A percentile compares a stretch with the other conserved stretches of the same genome.
phyloP scores from a whole-genome alignment of 2,113 vertebrate genomes.

The Rissa tridactyla region DNA sequence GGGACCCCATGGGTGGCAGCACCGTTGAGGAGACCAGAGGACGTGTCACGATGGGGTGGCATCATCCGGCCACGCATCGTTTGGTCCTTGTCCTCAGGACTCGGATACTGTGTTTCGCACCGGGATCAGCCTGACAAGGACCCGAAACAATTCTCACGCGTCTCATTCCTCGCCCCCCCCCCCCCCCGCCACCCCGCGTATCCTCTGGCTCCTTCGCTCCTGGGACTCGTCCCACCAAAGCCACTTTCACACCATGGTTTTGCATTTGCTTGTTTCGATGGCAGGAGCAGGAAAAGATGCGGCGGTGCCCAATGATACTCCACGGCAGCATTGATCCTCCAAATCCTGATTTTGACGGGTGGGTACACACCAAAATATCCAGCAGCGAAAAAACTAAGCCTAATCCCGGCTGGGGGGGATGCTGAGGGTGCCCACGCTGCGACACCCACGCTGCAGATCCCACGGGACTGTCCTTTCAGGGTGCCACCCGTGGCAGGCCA shows the following conservation, averaged over 20 bases:
- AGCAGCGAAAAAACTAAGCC: neutral
- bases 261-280: neutral
- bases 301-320: neutral
- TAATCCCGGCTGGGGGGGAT: neutral
- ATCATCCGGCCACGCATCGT: fast-evolving
- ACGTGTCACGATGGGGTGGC: neutral
- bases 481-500: neutral
- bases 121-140: neutral
- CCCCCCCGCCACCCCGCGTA: too few species aligned
- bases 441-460: neutral
- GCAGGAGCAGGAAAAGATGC: neutral
- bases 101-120: neutral
- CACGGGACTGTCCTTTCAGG: fast-evolving
- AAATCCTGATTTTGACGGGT: neutral
- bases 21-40: neutral
- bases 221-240: neutral
- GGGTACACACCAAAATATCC: neutral
- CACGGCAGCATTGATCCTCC: neutral
- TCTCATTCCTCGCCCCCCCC: neutral
- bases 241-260: neutral
- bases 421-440: neutral
- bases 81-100: neutral
- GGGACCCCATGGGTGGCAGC: neutral
- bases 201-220: neutral
- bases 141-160: neutral